Evolutionary conservation across 2,888 invertebrate genomes (phyloP).

Genomic region (Antheraea assamensis): DNA sequence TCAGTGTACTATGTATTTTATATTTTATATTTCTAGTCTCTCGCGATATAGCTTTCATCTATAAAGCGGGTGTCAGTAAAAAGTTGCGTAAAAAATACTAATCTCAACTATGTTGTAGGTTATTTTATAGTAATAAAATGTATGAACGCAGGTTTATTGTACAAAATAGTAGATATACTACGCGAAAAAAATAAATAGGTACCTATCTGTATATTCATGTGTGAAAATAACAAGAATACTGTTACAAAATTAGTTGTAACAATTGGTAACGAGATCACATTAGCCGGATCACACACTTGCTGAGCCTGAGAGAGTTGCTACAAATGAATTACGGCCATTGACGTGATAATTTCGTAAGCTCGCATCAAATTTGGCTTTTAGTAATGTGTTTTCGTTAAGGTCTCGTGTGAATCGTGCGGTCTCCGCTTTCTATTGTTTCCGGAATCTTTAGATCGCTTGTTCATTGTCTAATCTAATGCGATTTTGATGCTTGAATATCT

Average conservation of each 20-base stretch:
- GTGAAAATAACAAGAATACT: conserved; percentile 51
- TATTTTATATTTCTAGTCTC: too few relatives aligned
- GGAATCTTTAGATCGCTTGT: conserved; percentile 46
- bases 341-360: conserved; percentile 76
- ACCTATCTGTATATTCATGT: conserved; percentile 37
- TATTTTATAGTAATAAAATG: not conserved
- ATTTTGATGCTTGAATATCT: conserved; percentile 36
- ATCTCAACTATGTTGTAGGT: not conserved
- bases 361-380: conserved; percentile 73
- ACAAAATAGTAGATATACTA: not conserved
- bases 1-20: too few relatives aligned
- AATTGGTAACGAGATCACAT: conserved; percentile 64
- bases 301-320: conserved; percentile 67
- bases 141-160: not conserved
- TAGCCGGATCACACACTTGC: conserved; percentile 67
- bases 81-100: not conserved
- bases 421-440: conserved; percentile 68
- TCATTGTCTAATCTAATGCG: conserved; percentile 56
- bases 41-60: too few relatives aligned
- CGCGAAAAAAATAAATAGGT: not conserved
- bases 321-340: conserved; percentile 69
- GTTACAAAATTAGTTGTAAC: conserved; percentile 60
- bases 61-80: not conserved
- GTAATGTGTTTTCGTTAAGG: conserved; percentile 78
- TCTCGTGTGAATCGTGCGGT: conserved; percentile 63